Conservation (phyloP, 2,888 invertebrate genomes). For the Athetis lepigone region DNA sequence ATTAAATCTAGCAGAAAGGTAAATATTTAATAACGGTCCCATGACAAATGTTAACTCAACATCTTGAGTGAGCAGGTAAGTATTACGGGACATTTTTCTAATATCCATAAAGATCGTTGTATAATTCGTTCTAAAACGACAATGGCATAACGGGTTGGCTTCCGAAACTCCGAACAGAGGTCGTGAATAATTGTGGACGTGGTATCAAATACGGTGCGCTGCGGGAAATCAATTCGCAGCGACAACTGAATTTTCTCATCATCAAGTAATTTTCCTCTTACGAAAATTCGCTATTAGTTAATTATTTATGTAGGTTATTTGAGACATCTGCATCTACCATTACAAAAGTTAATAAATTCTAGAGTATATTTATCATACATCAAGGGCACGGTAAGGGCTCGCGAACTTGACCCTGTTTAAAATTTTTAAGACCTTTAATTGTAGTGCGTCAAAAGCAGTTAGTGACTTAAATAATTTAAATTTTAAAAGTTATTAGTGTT, state of each 20-base stretch:
- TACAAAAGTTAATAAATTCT: no score
- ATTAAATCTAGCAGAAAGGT: slow-evolving; percentile 8
- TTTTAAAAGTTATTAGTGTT: no score
- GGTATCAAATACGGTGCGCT: slow-evolving; percentile 24
- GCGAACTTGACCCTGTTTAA: no score
- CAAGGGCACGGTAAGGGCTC: no score
- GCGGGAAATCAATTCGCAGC: slow-evolving; percentile 40
- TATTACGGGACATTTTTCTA: slow-evolving; percentile 55
- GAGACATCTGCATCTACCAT: no score
- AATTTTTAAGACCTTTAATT: no score
- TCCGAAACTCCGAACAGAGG: slow-evolving; percentile 30
- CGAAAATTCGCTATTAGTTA: neutral
- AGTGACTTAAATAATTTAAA: no score
- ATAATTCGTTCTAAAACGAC: slow-evolving; percentile 51
- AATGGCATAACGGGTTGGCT: slow-evolving; percentile 53
- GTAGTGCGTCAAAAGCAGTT: no score
- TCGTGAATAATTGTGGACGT: slow-evolving; percentile 26
- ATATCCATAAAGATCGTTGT: slow-evolving; percentile 56
- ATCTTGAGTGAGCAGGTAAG: slow-evolving; percentile 14
- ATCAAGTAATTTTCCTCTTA: slow-evolving; percentile 10
- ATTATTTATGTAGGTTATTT: neutral
- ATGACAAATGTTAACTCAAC: slow-evolving; percentile 13
- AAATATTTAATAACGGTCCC: slow-evolving; percentile 47
- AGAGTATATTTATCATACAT: no score
- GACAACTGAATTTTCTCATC: slow-evolving; percentile 27